A percentile compares a stretch with the other conserved stretches of the same genome.
These are phyloP conservation scores for Drosophila tanythrix DNA, from an alignment of 2,888 invertebrate genomes.

Conservation along the genomic window DNA sequence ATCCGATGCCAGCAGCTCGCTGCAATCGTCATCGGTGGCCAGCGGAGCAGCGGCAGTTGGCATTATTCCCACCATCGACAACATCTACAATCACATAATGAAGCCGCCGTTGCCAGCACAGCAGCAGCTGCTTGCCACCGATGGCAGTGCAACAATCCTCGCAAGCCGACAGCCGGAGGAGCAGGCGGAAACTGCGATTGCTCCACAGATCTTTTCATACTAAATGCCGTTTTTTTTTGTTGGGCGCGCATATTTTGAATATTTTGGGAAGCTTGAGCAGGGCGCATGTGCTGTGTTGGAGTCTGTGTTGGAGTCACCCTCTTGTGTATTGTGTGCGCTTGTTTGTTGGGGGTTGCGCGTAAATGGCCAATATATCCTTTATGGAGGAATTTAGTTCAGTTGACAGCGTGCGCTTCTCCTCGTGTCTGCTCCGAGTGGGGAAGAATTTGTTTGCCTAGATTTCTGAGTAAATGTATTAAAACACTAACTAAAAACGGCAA, in stretches of 20 bases:
- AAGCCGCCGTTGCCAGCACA: constrained; percentile 9
- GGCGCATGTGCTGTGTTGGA: constrained; percentile 69
- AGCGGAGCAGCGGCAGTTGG: constrained; percentile 15
- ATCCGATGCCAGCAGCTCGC: constrained; percentile 10
- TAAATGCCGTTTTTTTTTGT: constrained; percentile 5
- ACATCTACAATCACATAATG: constrained; percentile 71
- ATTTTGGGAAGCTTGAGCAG: not conserved
- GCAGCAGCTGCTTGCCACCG: constrained; percentile 32
- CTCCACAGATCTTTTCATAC: constrained; percentile 29
- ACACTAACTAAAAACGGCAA: constrained; percentile 19
- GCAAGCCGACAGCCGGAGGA: constrained; percentile 17
- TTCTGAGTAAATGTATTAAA: constrained; percentile 9
- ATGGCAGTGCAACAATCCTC: constrained; percentile 24
- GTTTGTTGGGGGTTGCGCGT: constrained; percentile 42
- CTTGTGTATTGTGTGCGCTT: constrained; percentile 5
- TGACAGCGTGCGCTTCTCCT: constrained; percentile 72
- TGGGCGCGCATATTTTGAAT: constrained; percentile 46
- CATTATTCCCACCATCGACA: constrained; percentile 74
- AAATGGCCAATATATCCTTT: constrained; percentile 55
- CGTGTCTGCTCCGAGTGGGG: constrained; percentile 56
- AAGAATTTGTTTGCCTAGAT: constrained; percentile 40
- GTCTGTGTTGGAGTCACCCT: constrained; percentile 50
- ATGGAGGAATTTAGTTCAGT: constrained; percentile 76
- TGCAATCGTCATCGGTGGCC: not conserved
- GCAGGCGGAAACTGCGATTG: constrained; percentile 10